Evolutionary conservation across 1,140 invertebrate genomes (phyloP), one percentile per base, ranked within the genome.

Genomic region (Papilio polytes): DNA sequence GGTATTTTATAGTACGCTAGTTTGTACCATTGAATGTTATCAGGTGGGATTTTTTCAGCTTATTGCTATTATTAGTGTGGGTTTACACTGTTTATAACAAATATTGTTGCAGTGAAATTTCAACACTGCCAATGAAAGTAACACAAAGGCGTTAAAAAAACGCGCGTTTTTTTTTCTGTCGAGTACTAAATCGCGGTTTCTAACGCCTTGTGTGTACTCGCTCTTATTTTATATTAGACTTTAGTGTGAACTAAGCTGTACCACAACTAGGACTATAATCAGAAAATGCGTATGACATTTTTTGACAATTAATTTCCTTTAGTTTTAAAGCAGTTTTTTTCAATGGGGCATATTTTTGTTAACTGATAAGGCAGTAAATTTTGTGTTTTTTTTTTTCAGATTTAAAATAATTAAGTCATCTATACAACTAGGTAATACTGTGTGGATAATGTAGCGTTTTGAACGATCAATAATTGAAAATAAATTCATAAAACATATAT

Each of bases 351-450:
- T 1, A 8, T n/a, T 56, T 56, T n/a, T n/a, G 15, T n/a, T n/a
- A 53, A 18, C 51, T 53, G 13, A 7, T 18, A 18, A 56, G 4
- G 1, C 6, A n/a, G 8, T n/a, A 7, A 56, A n/a, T 7, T 1
- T 56, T 18, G 15, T 18, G 48, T 36, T 31, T 53, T 56, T 59
- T 56, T 20, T n/a, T 18, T 66, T 46, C 20, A 18, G 31, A 46
- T n/a, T 41, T 66, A 78, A 36, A 78, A 78, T 78, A 81, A 84
- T 85, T 88, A 92, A 91, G 87, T 89, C 90, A 91, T 92, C 88
- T 83, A 92, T 73, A 89, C 83, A 90, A 84, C 92, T 93, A 94
- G 80, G 85, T 93, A 93, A 94, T 94, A 94, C 92, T 93, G 93
- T 87, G 87, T 88, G 84, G 87, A 89, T 86, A 83, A 81, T 81